Evolutionary conservation across 2,797 vertebrate genomes (phyloP).

Genomic region (Mycteria americana): DNA sequence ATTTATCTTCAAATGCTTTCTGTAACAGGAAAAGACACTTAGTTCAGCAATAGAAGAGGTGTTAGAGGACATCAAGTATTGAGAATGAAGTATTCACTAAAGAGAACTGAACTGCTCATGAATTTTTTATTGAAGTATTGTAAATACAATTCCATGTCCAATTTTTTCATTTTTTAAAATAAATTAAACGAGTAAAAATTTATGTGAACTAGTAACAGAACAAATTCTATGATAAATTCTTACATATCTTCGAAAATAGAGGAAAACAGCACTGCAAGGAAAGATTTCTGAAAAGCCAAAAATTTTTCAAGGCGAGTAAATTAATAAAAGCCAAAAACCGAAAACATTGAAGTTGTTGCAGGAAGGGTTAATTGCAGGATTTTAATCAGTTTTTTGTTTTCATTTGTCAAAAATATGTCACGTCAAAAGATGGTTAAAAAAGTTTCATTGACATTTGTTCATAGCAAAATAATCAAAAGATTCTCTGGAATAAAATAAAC

Average conservation of each 20-base stretch:
- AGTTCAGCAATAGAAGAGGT: background rate
- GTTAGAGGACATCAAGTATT: background rate
- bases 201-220: background rate
- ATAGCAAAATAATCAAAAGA: background rate
- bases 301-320: background rate
- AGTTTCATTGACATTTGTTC: background rate
- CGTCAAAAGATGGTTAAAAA: background rate
- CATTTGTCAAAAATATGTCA: background rate
- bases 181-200: background rate
- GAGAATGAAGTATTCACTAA: background rate
- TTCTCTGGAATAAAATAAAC: background rate
- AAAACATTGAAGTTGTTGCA: background rate
- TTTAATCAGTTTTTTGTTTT: background rate
- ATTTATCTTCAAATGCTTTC: background rate
- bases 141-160: background rate
- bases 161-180: background rate
- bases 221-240: background rate
- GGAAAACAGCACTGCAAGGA: background rate
- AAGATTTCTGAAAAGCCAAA: background rate
- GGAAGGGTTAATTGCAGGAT: background rate
- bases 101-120: background rate
- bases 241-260: background rate
- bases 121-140: background rate
- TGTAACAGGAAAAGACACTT: background rate
- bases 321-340: accelerated